These are phyloP conservation scores for Smithornis capensis DNA, from an alignment of 2,113 vertebrate genomes.

Conservation along the genomic window DNA sequence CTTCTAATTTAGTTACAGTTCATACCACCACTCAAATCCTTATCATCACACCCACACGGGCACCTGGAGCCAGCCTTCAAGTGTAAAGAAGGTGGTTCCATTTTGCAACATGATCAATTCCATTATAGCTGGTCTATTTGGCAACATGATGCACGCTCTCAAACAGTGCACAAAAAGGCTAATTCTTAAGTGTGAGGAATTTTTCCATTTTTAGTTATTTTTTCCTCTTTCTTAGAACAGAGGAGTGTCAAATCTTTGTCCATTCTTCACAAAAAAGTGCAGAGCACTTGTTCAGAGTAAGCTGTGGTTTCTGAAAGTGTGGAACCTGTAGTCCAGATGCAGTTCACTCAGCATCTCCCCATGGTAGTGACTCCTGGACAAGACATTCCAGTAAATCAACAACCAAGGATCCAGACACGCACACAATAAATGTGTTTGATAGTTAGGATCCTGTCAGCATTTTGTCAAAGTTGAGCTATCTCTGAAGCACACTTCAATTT, in stretches of 20 bases:
- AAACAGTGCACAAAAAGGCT: neutral
- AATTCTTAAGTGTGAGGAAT: neutral
- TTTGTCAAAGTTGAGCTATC: neutral
- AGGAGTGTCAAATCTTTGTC: neutral
- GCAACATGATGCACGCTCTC: neutral
- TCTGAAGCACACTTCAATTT: neutral
- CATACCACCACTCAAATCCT: neutral
- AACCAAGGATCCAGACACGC: neutral
- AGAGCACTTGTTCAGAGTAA: neutral
- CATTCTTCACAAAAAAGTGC: neutral
- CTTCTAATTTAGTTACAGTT: constrained; percentile 10
- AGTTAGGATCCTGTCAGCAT: neutral
- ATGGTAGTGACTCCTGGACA: neutral
- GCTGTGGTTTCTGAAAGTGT: neutral
- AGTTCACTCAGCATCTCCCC: neutral
- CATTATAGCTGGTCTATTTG: neutral
- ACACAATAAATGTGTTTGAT: neutral
- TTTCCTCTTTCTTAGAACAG: neutral
- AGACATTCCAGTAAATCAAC: neutral
- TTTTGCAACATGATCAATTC: neutral
- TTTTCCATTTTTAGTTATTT: neutral
- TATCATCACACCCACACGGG: neutral
- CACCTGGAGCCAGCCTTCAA: constrained; percentile 19
- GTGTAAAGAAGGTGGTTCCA: neutral
- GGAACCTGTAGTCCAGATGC: neutral